Conservation (phyloP, 2,797 vertebrate genomes). For the Poecilia picta region DNA sequence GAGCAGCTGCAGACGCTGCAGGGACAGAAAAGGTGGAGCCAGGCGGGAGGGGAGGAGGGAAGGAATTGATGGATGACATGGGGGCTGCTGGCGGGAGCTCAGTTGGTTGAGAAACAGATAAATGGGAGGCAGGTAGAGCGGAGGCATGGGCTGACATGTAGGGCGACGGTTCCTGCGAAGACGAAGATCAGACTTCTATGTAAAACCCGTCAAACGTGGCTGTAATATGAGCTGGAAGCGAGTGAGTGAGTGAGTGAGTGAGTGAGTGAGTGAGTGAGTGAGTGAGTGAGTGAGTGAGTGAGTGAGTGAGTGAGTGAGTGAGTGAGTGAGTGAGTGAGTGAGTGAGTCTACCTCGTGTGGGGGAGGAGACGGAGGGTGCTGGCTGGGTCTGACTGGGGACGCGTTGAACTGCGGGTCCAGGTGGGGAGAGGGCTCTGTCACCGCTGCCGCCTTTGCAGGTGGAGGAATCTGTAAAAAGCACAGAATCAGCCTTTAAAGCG, state of each 20-base stretch:
- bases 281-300: background rate
- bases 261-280: background rate
- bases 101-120: conserved; percentile 33
- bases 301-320: background rate
- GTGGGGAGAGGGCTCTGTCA: conserved; percentile 46
- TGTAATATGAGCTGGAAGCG: conserved; percentile 13
- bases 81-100: conserved; percentile 32
- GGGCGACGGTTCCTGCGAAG: conserved; percentile 68
- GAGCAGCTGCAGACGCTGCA: conserved; percentile 25
- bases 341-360: conserved; percentile 76
- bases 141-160: conserved; percentile 50
- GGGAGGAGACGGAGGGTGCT: conserved; percentile 63
- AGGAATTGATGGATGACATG: conserved; percentile 44
- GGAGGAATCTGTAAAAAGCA: conserved; percentile 48
- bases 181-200: conserved; percentile 21
- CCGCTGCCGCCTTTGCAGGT: conserved; percentile 23
- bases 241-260: background rate
- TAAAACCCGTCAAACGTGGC: background rate
- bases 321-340: background rate
- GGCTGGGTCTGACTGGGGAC: conserved; percentile 26
- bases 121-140: conserved; percentile 32
- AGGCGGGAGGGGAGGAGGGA: conserved; percentile 36
- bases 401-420: conserved; percentile 35
- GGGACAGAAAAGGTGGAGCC: conserved; percentile 32
- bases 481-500: background rate